Base-by-base conservation (phyloP, 2,113 vertebrate species). In the Anser cygnoides region DNA sequence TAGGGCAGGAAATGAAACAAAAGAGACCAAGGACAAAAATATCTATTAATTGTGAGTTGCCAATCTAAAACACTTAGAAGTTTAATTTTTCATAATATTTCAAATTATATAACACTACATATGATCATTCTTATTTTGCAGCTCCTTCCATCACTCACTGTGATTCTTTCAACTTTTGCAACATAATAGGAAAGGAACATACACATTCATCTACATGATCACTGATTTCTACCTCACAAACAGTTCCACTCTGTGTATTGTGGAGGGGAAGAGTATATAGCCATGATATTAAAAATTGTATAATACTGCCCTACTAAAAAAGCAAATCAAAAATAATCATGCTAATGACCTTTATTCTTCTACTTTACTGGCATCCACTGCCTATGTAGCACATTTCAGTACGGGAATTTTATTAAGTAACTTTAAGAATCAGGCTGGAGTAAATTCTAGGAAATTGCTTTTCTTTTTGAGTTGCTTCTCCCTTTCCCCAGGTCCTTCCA, bases 1-100 rank as follows among this genome's bases (percentile, higher is more conserved):
- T 6, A 82, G 62, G 50, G 29, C 44, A 89, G 71, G 70, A 92
- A 95, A 94, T 89, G 77, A 96, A 89, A 96, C 49, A 71, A 66
- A 76, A 76, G 74, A 89, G 52, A 92, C 16, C 57, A 94, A 95
- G 84, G 88, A 81, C 70, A 96, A 84, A 94, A 76, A 14, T 31
- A 84, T 29, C 62, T 44, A 90, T 90, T 92, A 89, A 87, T 83
- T 66, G 44, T 0, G 1, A 87, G 41, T 13, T 76, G 84, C 37
- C 55, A 80, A 77, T 78, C 58, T 68, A 35, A 87, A 89, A 92
- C 37, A 90, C 13, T 52, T 87, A 21, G 25, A 63, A 63, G 58
- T 71, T 46, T 65, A 83, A 93, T 68, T 90, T 63, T 89, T 89
- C 29, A 16, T 67, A 81, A 10, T 37, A 62, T 41, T 86, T 91